Percentiles rank a stretch among this genome's conserved stretches.
phyloP scores from a whole-genome alignment of 1,140 invertebrate species.

The Choristoneura fumiferana region DNA sequence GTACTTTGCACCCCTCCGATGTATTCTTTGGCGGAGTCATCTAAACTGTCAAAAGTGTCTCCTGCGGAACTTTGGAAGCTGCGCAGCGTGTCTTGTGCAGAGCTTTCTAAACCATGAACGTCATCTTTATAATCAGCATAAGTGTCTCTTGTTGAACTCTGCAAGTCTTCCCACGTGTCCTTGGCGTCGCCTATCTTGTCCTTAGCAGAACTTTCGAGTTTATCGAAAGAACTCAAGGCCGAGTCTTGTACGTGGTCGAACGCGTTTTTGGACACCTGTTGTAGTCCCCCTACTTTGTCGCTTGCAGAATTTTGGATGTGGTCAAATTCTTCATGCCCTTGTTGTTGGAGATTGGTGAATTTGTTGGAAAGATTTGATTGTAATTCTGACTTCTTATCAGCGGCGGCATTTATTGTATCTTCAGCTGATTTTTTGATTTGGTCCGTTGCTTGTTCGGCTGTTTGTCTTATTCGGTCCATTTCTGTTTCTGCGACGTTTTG shows the following conservation, averaged over 20 bases:
- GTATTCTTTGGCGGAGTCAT: constrained; percentile 57
- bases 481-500: constrained; percentile 45
- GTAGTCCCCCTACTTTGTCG: constrained; percentile 45
- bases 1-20: constrained; percentile 42
- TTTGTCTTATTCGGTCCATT: constrained; percentile 60
- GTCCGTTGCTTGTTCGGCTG: constrained; percentile 61
- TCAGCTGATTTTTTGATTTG: constrained; percentile 66
- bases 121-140: constrained; percentile 61
- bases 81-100: constrained; percentile 62
- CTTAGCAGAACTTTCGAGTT: constrained; percentile 66
- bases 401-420: constrained; percentile 53
- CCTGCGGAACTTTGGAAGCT: constrained; percentile 72
- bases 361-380: constrained; percentile 38
- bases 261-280: constrained; percentile 51
- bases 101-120: constrained; percentile 54
- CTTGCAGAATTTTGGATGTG: constrained; percentile 40
- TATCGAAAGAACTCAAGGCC: constrained; percentile 67
- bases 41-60: constrained; percentile 69
- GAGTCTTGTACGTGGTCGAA: constrained; percentile 60
- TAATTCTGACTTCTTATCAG: constrained; percentile 51
- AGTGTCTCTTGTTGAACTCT: constrained; percentile 63
- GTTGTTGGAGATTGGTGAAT: constrained; percentile 43
- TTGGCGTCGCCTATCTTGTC: constrained; percentile 54
- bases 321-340: constrained; percentile 40
- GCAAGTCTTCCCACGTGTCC: constrained; percentile 60